Conservation (phyloP, 2,113 vertebrate genomes). For the Acanthochromis polyacanthus region DNA sequence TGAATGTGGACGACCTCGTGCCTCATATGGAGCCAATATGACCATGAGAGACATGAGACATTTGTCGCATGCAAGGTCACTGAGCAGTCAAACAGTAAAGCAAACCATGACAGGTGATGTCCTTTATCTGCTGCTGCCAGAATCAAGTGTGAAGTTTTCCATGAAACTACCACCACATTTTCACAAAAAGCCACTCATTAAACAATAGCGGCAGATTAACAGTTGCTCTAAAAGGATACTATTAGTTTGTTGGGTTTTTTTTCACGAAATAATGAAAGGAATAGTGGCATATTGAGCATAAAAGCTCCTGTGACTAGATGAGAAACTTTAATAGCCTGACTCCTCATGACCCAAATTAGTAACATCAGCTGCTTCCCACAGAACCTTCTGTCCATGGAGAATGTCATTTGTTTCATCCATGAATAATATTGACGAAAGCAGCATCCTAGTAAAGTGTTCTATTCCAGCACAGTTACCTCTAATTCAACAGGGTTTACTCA, state of each 20-base stretch:
- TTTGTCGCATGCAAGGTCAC: constrained; percentile 53
- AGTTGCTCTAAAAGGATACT: constrained; percentile 1
- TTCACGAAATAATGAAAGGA: no score
- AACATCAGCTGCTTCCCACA: constrained; percentile 6
- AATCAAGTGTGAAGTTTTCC: background rate
- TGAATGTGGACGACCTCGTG: background rate
- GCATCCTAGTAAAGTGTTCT: constrained; percentile 4
- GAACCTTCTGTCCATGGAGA: constrained; percentile 3
- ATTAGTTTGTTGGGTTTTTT: background rate
- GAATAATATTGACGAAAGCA: constrained; percentile 25
- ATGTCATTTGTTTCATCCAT: constrained; percentile 16
- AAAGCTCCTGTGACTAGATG: background rate
- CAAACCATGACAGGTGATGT: background rate
- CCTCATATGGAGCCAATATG: constrained; percentile 11
- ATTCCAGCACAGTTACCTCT: constrained; percentile 15
- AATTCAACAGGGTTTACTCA: constrained; percentile 10
- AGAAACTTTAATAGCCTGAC: constrained; percentile 8
- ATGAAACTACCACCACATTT: background rate
- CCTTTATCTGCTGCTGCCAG: background rate
- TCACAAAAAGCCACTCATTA: constrained; percentile 20
- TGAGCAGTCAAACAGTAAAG: constrained; percentile 22
- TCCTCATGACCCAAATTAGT: background rate
- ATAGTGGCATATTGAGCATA: no score
- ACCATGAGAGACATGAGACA: constrained; percentile 17
- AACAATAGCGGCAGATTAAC: constrained; percentile 1